These are phyloP conservation scores for Poecilus cupreus DNA, from an alignment of 2,888 invertebrate species.

Conservation along the genomic window DNA sequence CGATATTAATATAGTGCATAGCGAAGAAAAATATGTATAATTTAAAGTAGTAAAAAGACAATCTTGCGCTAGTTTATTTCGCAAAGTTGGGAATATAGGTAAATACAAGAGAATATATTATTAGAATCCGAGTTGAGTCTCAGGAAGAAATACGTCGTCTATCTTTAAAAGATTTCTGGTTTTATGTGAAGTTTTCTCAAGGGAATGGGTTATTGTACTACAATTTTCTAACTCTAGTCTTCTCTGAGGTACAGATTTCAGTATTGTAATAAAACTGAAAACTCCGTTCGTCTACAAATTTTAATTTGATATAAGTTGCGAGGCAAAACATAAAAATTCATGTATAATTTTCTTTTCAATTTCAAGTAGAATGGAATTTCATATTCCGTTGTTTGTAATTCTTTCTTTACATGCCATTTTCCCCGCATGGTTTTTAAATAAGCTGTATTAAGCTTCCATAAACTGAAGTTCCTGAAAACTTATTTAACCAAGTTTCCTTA, in stretches of 20 bases:
- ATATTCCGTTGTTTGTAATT: not conserved
- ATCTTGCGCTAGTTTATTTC: not conserved
- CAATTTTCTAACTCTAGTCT: not conserved
- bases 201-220: not conserved
- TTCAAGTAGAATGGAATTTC: not conserved
- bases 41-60: not conserved
- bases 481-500: too few species aligned
- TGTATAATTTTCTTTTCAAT: not conserved
- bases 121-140: not conserved
- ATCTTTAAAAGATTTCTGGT: not conserved
- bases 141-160: not conserved
- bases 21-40: too few species aligned
- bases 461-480: too few species aligned
- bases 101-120: not conserved
- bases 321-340: not conserved
- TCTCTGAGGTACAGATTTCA: not conserved
- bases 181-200: not conserved
- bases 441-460: too few species aligned
- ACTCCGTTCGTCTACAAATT: not conserved
- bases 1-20: too few species aligned
- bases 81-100: not conserved
- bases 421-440: too few species aligned
- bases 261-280: not conserved
- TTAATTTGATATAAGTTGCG: conserved; percentile 2
- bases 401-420: not conserved